Percentiles rank a stretch among this genome's conserved stretches.
Evolutionary conservation across 1,140 invertebrate species (phyloP).

Genomic region (Samia ricini): DNA sequence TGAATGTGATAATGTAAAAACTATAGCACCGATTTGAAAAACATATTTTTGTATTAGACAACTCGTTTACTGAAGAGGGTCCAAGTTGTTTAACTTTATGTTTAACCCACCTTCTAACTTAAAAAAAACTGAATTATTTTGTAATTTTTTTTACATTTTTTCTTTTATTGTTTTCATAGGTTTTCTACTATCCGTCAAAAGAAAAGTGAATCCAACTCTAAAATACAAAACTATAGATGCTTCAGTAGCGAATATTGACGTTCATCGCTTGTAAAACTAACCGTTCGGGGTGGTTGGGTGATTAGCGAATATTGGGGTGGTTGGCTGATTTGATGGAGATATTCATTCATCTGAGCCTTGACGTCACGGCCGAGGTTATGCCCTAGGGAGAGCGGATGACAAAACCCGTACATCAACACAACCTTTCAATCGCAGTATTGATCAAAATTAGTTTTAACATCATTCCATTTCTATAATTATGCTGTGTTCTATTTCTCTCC

Average conservation of each 20-base stretch:
- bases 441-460: neutral
- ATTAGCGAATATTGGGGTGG: constrained; percentile 6
- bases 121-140: too few species aligned
- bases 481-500: neutral
- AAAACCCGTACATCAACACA: constrained; percentile 40
- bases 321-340: constrained; percentile 28
- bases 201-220: constrained; percentile 27
- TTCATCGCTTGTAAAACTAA: constrained; percentile 47
- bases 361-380: constrained; percentile 62
- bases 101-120: too few species aligned
- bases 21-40: too few species aligned
- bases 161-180: too few species aligned
- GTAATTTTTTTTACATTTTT: too few species aligned
- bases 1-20: too few species aligned
- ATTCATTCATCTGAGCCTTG: constrained; percentile 64
- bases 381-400: constrained; percentile 49
- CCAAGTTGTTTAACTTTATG: too few species aligned
- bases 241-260: constrained; percentile 49
- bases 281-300: constrained; percentile 35
- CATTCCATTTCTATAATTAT: neutral
- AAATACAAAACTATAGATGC: constrained; percentile 39
- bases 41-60: too few species aligned
- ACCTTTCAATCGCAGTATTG: constrained; percentile 17
- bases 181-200: too few species aligned
- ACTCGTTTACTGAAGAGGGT: too few species aligned